These are phyloP conservation scores for Marasmarcha lunaedactyla DNA, from an alignment of 2,888 invertebrate species.

Conservation along the genomic window DNA sequence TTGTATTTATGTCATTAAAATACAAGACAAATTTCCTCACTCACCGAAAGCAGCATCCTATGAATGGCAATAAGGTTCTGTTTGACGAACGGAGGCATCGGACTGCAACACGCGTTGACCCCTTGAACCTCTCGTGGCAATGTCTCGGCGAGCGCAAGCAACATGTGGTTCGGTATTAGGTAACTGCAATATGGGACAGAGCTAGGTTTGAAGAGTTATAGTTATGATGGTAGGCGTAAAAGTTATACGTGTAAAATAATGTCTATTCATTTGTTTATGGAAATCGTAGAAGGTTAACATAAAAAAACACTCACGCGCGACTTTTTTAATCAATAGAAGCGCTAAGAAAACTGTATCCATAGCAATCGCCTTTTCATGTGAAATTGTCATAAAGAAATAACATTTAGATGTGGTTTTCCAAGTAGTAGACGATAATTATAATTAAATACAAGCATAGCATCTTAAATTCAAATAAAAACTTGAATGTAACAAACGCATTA, in stretches of 20 bases:
- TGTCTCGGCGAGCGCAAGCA: conserved; percentile 88
- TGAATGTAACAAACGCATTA: no score
- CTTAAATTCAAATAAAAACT: no score
- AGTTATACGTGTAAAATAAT: not conserved
- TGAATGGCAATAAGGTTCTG: conserved; percentile 39
- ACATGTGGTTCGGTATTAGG: conserved; percentile 96
- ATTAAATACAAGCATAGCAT: no score
- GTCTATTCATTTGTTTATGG: no score
- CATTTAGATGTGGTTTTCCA: no score
- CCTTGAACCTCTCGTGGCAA: conserved; percentile 94
- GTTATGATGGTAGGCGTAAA: not conserved
- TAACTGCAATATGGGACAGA: conserved; percentile 74
- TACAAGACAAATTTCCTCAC: conserved; percentile 13
- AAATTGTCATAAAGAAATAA: no score
- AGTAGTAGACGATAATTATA: no score
- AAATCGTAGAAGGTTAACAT: no score
- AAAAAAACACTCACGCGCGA: no score
- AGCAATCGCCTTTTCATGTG: no score
- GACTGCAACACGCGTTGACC: conserved; percentile 92
- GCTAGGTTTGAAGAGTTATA: not conserved
- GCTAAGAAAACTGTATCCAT: no score
- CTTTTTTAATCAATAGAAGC: no score
- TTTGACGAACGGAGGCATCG: conserved; percentile 81
- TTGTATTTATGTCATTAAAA: conserved; percentile 11
- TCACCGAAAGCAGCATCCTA: conserved; percentile 41